Conservation (phyloP, 1,140 invertebrate genomes). For the Holotrichia oblita region DNA sequence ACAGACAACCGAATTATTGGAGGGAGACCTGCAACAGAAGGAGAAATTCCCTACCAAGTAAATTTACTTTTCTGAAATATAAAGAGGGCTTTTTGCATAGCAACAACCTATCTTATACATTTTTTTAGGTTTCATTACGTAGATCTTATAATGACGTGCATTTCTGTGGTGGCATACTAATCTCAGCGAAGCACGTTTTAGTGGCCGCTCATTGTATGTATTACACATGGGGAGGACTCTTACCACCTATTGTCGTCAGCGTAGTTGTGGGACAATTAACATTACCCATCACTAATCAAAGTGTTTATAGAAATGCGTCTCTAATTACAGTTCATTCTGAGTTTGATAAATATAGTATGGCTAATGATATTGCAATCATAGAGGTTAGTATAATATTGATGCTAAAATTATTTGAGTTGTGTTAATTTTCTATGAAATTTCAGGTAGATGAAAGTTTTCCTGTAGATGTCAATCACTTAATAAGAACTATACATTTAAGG, state of each 20-base stretch:
- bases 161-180: conserved; percentile 68
- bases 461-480: conserved; percentile 40
- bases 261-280: conserved; percentile 48
- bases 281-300: conserved; percentile 37
- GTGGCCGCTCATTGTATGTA: conserved; percentile 69
- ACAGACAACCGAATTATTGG: conserved; percentile 47
- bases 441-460: conserved; percentile 41
- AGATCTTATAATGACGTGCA: conserved; percentile 56
- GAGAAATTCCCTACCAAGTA: conserved; percentile 50
- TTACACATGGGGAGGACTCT: conserved; percentile 48
- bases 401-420: neutral
- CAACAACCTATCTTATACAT: neutral
- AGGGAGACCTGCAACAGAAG: conserved; percentile 47
- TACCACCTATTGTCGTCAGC: conserved; percentile 46
- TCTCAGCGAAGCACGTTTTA: conserved; percentile 63
- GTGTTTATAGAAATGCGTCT: conserved; percentile 46
- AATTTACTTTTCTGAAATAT: too few relatives aligned
- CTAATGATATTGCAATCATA: conserved; percentile 48
- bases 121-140: conserved; percentile 46
- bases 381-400: conserved; percentile 44
- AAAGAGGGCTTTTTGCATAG: too few relatives aligned
- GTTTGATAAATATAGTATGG: conserved; percentile 43
- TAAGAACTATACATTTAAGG: conserved; percentile 39
- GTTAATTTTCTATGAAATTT: conserved; percentile 27
- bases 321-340: conserved; percentile 44